Evolutionary conservation across 1,140 invertebrate species (phyloP).

Genomic region (Sycobia sp.): DNA sequence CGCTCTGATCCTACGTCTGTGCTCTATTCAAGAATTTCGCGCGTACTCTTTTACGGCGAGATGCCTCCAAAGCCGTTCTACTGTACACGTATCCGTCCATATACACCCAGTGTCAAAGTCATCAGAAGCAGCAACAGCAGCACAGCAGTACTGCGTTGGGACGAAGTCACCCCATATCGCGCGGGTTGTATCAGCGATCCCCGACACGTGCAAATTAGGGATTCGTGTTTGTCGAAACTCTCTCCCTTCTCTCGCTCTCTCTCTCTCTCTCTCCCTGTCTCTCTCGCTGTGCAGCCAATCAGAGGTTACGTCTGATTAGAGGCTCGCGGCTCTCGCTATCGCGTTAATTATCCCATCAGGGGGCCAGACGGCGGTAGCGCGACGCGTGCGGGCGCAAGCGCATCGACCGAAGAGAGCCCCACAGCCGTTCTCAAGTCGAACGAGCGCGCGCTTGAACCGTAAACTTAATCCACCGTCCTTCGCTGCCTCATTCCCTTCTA

Average conservation of each 20-base stretch:
- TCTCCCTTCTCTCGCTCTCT: neutral
- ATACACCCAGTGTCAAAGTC: no score
- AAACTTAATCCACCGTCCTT: slow-evolving; percentile 38
- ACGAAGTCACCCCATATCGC: neutral
- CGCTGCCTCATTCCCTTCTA: no score
- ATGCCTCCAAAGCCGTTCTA: no score
- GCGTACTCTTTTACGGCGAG: no score
- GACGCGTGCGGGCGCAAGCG: no score
- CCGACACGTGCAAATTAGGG: slow-evolving; percentile 41
- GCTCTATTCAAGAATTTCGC: no score
- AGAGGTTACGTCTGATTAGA: slow-evolving; percentile 53
- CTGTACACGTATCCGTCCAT: no score
- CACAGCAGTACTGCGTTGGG: no score
- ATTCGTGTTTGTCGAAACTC: slow-evolving; percentile 41
- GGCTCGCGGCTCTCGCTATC: slow-evolving; percentile 32
- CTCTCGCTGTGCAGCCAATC: slow-evolving; percentile 40
- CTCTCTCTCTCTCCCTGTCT: neutral
- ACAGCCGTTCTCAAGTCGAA: slow-evolving; percentile 9
- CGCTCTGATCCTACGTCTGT: no score
- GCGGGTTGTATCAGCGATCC: slow-evolving; percentile 21
- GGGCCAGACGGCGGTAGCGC: no score
- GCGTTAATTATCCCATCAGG: slow-evolving; percentile 20
- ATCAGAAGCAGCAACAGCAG: neutral
- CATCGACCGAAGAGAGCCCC: no score
- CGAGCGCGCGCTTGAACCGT: neutral